These are phyloP conservation scores for Lampropteryx suffumata DNA, from an alignment of 2,888 invertebrate genomes.

Conservation along the genomic window DNA sequence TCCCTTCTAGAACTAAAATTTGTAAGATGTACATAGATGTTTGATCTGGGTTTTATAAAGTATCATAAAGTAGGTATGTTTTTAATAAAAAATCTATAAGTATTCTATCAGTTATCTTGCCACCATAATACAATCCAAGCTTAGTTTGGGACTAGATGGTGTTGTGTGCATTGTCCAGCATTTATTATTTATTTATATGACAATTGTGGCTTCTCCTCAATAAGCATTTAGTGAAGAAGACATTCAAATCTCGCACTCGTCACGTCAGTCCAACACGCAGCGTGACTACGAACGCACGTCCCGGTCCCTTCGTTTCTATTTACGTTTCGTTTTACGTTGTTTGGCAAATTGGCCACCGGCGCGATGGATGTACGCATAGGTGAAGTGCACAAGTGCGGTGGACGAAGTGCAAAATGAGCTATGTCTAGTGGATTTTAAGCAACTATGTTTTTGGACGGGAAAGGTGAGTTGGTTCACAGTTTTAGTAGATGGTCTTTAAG, in stretches of 20 bases:
- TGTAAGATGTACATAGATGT: too few species aligned
- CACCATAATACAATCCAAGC: too few species aligned
- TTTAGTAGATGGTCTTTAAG: too few species aligned
- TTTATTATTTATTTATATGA: too few species aligned
- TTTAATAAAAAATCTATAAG: too few species aligned
- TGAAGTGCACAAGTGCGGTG: slow-evolving; percentile 67
- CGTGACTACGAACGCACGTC: slow-evolving; percentile 66
- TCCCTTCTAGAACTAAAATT: too few species aligned
- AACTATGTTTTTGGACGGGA: slow-evolving; percentile 71
- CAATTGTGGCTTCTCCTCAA: background rate
- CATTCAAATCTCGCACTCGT: slow-evolving; percentile 45
- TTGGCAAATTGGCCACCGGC: slow-evolving; percentile 6
- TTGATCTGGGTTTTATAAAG: too few species aligned
- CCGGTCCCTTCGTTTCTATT: slow-evolving; percentile 49
- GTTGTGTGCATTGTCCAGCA: too few species aligned
- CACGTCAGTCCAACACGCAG: slow-evolving; percentile 59
- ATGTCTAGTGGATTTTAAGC: slow-evolving; percentile 20
- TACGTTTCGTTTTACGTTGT: slow-evolving; percentile 45
- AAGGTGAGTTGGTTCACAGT: slow-evolving; percentile 56
- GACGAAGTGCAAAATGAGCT: slow-evolving; percentile 55
- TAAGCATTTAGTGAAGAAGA: slow-evolving; percentile 53
- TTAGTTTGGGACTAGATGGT: too few species aligned
- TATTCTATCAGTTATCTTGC: too few species aligned
- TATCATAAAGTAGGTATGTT: too few species aligned
- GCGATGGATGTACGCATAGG: slow-evolving; percentile 59